These are phyloP conservation scores for Nomada flava DNA, from an alignment of 2,888 invertebrate species.

Conservation along the genomic window DNA sequence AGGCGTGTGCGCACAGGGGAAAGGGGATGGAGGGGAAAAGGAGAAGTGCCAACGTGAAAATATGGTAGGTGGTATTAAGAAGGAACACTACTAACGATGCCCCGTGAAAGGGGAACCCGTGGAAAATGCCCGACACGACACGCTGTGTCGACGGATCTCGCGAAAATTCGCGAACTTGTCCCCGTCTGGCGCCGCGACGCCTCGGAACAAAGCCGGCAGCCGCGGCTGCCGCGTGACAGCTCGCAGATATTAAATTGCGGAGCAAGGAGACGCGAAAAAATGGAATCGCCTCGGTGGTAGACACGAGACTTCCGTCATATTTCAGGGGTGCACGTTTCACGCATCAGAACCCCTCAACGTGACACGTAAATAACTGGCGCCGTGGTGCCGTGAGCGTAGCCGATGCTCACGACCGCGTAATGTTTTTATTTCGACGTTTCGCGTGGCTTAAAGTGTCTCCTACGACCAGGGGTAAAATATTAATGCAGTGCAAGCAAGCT, in stretches of 20 bases:
- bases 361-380: constrained; percentile 68
- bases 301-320: constrained; percentile 63
- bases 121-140: not conserved
- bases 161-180: constrained; percentile 53
- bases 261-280: constrained; percentile 49
- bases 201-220: constrained; percentile 45
- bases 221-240: constrained; percentile 46
- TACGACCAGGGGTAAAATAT: not conserved
- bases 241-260: constrained; percentile 64
- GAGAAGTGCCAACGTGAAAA: not conserved
- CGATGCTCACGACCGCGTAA: constrained; percentile 27
- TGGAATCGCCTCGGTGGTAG: constrained; percentile 10
- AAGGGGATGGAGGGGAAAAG: too few relatives aligned
- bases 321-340: constrained; percentile 71
- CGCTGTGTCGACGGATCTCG: constrained; percentile 5
- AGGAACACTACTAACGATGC: constrained; percentile 29
- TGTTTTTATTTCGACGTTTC: not conserved
- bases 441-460: not conserved
- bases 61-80: constrained; percentile 1
- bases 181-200: constrained; percentile 46
- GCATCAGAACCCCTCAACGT: constrained; percentile 68
- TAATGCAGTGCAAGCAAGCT: not conserved
- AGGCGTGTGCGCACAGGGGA: not conserved
- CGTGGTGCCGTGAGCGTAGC: not conserved
- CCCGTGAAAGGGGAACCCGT: not conserved